Evolutionary conservation across 2,888 invertebrate species (phyloP), one percentile per base, ranked within the genome.

Genomic region (Acheta domesticus): DNA sequence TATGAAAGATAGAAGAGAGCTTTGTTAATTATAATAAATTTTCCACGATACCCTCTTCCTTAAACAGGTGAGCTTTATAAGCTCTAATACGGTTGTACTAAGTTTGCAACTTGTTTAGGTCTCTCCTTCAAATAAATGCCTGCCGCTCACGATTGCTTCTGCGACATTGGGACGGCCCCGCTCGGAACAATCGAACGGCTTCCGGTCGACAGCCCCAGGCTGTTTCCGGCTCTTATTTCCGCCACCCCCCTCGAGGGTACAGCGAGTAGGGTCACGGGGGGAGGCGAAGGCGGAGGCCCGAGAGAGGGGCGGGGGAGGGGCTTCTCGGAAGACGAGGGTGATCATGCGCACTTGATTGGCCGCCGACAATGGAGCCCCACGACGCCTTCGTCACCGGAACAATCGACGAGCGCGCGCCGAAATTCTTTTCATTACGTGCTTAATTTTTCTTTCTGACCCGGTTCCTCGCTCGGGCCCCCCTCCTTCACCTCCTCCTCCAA

Each of bases 311-410:
- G 62, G 62, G 62, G 16, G 62, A 62, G 62, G 16, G 62, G n/a
- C 62, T n/a, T n/a, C 16, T 62, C 62, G n/a, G 12, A n/a, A 19
- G 14, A 19, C 62, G n/a, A n/a, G 16, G 62, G 62, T n/a, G 62
- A 62, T 62, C 62, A 62, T n/a, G 62, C 62, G 62, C 62, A 62
- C 62, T 62, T 62, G 62, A n/a, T 62, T 62, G 62, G 62, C n/a
- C 62, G n/a, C 62, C 62, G 62, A 62, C 62, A 62, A 62, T 62
- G 62, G 62, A 62, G 62, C 14, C 36, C 36, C 5, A n/a, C 62
- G 62, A 62, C 62, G 14, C 62, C 16, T n/a, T 62, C 14, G 62
- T 62, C 62, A 62, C 62, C 14, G n/a, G 62, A 62, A 62, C 62
- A 62, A 62, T 62, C 62, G 62, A 62, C n/a, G 62, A n/a, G 16